Base-by-base conservation (phyloP, 2,888 invertebrate species). In the Melanostoma scalare region DNA sequence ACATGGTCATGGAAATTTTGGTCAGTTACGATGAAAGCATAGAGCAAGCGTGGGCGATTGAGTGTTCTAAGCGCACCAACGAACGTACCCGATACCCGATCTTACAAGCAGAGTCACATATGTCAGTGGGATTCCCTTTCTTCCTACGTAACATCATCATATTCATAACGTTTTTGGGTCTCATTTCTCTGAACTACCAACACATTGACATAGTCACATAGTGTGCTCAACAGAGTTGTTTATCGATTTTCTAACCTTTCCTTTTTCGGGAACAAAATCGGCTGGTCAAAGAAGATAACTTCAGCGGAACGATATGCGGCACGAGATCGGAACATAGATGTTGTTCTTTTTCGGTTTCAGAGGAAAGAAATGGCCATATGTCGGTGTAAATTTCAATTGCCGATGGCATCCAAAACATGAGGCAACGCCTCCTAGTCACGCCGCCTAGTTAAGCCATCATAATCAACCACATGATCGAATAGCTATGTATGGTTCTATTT, bases 361-460 rank as follows among this genome's bases (percentile, higher is more conserved):
- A 30, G 20, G 35, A 73, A 33, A 69, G 36, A 50, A 78, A 69
- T 46, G 65, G 74, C 84, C 84, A 84, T 84, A 84, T 84, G 84
- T 84, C 71, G 84, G 79, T 79, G 69, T 84, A 71, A 71, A 75
- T 84, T 84, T 79, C 84, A 79, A 84, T 84, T 84, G 84, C 84
- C 84, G 71, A 79, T 84, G 74, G 79, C 84, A 84, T 79, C 55
- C 79, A 69, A 79, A 84, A 78, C 71, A 79, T 75, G 71, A 65
- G 75, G 74, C 65, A 52, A 84, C 84, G 84, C 84, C 84, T 79
- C 46, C 60, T 65, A 58, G 84, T 84, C 84, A 84, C 84, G 84
- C 84, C 79, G 84, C 84, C 84, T 84, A 74, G 84, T 84, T 84
- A 79, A 79, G 84, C 48, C 79, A 79, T 84, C 79, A 84, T 60